Percentiles rank a stretch among this genome's conserved stretches.
These are phyloP conservation scores for Bombylius major DNA, from an alignment of 2,888 invertebrate genomes.

Conservation along the genomic window DNA sequence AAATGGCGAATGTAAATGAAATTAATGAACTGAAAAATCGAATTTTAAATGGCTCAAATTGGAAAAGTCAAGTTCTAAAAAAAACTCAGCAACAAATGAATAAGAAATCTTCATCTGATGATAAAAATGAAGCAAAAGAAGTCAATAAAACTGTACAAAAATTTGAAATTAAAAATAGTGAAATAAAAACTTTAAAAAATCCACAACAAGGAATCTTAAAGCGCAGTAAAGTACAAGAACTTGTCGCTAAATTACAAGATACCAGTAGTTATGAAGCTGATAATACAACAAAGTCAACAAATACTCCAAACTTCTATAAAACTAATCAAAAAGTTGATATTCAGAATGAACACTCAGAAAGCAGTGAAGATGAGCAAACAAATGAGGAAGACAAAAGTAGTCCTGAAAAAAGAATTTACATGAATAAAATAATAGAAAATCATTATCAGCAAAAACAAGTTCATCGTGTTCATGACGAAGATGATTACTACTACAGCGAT, in stretches of 20 bases:
- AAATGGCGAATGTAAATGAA: conserved; percentile 17
- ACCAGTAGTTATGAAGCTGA: conserved; percentile 10
- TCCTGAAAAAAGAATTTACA: not conserved
- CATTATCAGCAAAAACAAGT: not conserved
- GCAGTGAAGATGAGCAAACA: conserved; percentile 45
- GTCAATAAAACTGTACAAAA: conserved; percentile 14
- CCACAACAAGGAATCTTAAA: conserved; percentile 19
- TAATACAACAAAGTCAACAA: conserved; percentile 10
- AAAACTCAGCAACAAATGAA: conserved; percentile 10
- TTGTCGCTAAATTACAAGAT: conserved; percentile 25
- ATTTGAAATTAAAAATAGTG: conserved; percentile 20
- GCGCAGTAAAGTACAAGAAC: conserved; percentile 23
- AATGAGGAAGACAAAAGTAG: conserved; percentile 21
- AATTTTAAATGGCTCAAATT: conserved; percentile 15
- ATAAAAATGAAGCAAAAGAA: conserved; percentile 7
- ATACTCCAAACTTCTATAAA: not conserved
- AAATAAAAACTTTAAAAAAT: conserved; percentile 22
- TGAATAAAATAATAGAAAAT: not conserved
- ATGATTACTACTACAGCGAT: not conserved
- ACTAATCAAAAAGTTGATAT: conserved; percentile 19
- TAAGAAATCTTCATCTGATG: not conserved
- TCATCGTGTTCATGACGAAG: not conserved
- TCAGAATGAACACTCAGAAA: conserved; percentile 41
- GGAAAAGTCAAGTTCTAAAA: conserved; percentile 14
- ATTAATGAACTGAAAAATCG: conserved; percentile 16